Conservation (phyloP, 2,113 vertebrate genomes). For the Phrynosoma platyrhinos region DNA sequence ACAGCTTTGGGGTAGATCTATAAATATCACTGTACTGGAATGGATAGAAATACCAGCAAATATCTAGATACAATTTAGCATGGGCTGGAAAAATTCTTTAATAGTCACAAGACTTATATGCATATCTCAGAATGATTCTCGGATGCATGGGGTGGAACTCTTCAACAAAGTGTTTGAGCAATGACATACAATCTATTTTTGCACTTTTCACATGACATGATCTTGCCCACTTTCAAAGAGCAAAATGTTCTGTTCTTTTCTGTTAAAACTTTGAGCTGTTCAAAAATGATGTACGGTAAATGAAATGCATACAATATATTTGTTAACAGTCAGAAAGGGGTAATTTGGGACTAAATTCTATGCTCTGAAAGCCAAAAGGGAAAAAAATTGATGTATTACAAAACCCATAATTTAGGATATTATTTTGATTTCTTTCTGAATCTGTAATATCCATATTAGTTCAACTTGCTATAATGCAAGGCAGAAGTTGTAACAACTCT, state of each 20-base stretch:
- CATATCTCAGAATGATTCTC: too few species aligned
- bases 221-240: neutral
- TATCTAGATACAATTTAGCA: neutral
- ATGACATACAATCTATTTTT: neutral
- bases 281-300: neutral
- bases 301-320: neutral
- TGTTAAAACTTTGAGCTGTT: neutral
- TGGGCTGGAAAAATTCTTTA: neutral
- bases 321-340: neutral
- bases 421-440: conserved; percentile 4
- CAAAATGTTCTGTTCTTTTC: neutral
- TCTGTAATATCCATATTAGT: neutral
- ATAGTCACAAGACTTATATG: too few species aligned
- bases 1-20: neutral
- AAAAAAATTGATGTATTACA: neutral
- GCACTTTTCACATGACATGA: neutral
- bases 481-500: neutral
- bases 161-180: neutral
- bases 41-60: neutral
- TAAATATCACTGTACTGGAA: neutral
- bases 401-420: neutral
- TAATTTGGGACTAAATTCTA: neutral
- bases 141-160: neutral
- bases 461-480: neutral
- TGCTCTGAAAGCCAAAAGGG: neutral